Evolutionary conservation across 1,140 invertebrate species (phyloP), one percentile per base, ranked within the genome.

Genomic region (Drosophila pallidifrons): DNA sequence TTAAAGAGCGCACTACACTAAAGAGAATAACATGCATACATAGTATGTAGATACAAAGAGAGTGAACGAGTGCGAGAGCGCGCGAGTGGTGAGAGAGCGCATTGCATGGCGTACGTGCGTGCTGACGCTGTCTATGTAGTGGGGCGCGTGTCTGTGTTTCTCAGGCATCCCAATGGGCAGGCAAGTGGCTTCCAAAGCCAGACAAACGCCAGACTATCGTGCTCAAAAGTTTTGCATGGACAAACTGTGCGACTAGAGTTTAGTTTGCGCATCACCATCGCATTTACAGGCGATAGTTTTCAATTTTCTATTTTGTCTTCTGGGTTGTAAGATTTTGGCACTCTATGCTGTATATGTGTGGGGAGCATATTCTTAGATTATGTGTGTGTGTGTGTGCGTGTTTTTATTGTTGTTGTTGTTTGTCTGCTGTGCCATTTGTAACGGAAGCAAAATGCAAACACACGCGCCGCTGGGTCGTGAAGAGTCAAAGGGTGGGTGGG

Each of bases 401-500:
- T 25, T 25, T 25, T 25, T 25, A 25, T 32, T 38, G 6, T 38
- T 38, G 45, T 71, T 75, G 58, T 65, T 75, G 68, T 67, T 75
- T 70, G 73, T 71, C 60, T 77, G 58, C 46, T 76, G 55, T 76
- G 67, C 61, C 71, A 79, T 73, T 79, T 88, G 82, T 88, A 89
- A 89, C 83, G 83, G 83, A 88, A 88, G 83, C 85, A 75, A 89
- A 88, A 79, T 78, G 85, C 74, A 80, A 79, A 67, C 77, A 82
- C 73, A 73, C 73, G 74, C 69, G 73, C 58, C 66, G 28, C 60
- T 79, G 73, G 20, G 7, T 45, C 38, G 76, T 35, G 32, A 51
- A 10, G n/a, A 15, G 16, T 43, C 25, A 55, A 10, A 64, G 52
- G 67, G 68, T 57, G 59, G 63, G 30, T 32, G 65, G 68, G 20